Conservation (phyloP, 2,113 vertebrate species). For the Atherinomorus stipes region DNA sequence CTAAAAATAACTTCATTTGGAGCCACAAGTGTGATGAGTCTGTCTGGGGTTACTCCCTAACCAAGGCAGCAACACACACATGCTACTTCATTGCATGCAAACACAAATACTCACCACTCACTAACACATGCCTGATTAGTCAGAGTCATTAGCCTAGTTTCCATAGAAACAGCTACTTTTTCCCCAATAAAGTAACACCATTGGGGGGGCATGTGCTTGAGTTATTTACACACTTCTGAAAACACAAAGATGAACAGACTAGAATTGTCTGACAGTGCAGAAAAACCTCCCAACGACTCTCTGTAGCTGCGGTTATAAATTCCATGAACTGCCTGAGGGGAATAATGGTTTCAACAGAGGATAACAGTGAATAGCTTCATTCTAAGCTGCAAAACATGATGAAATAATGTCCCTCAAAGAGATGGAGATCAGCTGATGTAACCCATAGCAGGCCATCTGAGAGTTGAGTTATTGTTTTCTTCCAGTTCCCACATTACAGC, state of each 20-base stretch:
- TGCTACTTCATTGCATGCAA: slow-evolving; percentile 14
- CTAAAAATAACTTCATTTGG: slow-evolving; percentile 36
- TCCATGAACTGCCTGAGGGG: slow-evolving; percentile 1
- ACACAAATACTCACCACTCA: slow-evolving; percentile 29
- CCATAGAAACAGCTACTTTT: slow-evolving; percentile 30
- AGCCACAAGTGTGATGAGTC: slow-evolving; percentile 17
- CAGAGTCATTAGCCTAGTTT: slow-evolving; percentile 55
- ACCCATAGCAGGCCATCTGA: background rate
- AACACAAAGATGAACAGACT: background rate
- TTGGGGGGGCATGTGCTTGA: slow-evolving; percentile 10
- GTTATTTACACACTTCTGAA: slow-evolving; percentile 19
- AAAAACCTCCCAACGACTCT: slow-evolving; percentile 2
- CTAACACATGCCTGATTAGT: slow-evolving; percentile 43
- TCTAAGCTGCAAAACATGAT: background rate
- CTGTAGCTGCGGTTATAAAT: slow-evolving; percentile 1
- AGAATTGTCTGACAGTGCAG: background rate
- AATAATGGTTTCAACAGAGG: slow-evolving; percentile 32
- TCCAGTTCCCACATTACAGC: slow-evolving; percentile 6
- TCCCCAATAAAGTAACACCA: background rate
- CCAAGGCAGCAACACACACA: slow-evolving; percentile 43
- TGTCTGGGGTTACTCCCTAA: slow-evolving; percentile 58
- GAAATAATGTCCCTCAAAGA: background rate
- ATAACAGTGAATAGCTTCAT: slow-evolving; percentile 22
- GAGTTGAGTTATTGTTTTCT: background rate
- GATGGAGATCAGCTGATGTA: background rate